Evolutionary conservation across 2,113 vertebrate species (phyloP).

Genomic region (Psammodynastes pulverulentus): DNA sequence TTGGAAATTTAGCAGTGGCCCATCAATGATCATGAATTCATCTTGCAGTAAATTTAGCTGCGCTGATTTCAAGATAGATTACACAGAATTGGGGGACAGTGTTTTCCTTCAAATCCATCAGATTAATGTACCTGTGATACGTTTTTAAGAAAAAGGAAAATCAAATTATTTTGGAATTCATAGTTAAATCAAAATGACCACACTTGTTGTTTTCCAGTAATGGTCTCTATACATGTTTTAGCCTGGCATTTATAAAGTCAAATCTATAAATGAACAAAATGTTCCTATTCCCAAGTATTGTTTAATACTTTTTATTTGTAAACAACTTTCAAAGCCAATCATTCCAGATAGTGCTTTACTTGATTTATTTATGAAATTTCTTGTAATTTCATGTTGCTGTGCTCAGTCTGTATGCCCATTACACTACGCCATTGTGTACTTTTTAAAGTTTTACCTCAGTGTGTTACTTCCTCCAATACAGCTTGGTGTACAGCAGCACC

Average conservation of each 20-base stretch:
- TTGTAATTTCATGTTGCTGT: background rate
- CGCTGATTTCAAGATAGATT: slow-evolving; percentile 47
- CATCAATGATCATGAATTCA: slow-evolving; percentile 52
- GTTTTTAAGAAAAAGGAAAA: slow-evolving; percentile 57
- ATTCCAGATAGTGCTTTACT: too few relatives aligned
- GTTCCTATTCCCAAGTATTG: background rate
- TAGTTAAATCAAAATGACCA: slow-evolving; percentile 13
- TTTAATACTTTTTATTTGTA: background rate
- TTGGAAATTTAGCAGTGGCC: slow-evolving; percentile 49
- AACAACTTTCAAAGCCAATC: background rate
- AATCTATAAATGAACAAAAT: background rate
- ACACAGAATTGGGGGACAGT: slow-evolving; percentile 35
- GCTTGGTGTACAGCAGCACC: background rate
- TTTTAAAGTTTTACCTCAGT: background rate
- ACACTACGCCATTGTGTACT: background rate
- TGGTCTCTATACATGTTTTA: too few relatives aligned
- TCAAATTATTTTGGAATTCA: slow-evolving; percentile 46
- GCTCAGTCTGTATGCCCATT: background rate
- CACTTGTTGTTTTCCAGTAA: background rate
- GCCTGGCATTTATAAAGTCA: background rate
- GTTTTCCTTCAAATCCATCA: slow-evolving; percentile 23
- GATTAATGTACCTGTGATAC: slow-evolving; percentile 54
- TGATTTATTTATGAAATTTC: background rate
- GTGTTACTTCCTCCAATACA: background rate
- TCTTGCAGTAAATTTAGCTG: slow-evolving; percentile 58